Percentiles rank a stretch among this genome's conserved stretches.
Evolutionary conservation across 2,888 invertebrate genomes (phyloP).

Genomic region (Tinea semifulvella): DNA sequence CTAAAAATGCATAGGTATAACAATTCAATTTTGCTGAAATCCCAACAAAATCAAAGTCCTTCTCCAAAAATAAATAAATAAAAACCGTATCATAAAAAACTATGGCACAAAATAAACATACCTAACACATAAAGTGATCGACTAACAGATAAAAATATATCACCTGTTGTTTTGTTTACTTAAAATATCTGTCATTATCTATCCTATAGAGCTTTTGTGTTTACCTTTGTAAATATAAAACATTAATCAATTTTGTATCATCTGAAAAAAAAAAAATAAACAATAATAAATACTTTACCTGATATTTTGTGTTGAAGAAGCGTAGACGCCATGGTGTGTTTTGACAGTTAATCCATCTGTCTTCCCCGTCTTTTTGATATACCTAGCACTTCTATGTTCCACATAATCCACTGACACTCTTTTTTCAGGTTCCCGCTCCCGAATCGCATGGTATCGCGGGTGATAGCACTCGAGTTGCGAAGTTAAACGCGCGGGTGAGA

Average conservation of each 20-base stretch:
- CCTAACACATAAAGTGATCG: no score
- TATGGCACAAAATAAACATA: no score
- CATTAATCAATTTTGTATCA: no score
- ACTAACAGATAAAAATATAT: background rate
- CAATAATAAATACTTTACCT: conserved; percentile 7
- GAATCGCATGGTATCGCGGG: conserved; percentile 58
- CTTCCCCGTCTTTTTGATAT: background rate
- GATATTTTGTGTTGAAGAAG: conserved; percentile 4
- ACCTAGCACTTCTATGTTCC: conserved; percentile 26
- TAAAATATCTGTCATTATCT: no score
- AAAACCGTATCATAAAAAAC: no score
- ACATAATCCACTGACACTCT: conserved; percentile 12
- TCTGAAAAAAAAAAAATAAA: no score
- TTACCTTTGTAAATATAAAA: no score
- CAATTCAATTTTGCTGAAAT: no score
- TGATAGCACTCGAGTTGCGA: conserved; percentile 63
- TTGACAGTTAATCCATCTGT: background rate
- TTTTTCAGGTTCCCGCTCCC: conserved; percentile 28
- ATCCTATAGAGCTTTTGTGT: no score
- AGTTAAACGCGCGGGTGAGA: conserved; percentile 54
- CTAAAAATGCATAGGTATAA: no score
- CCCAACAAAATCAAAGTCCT: no score
- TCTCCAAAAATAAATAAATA: no score
- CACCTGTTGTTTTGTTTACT: conserved; percentile 11
- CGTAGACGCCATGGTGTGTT: background rate